Evolutionary conservation across 2,888 invertebrate genomes (phyloP).

Genomic region (Chouioia cunea): DNA sequence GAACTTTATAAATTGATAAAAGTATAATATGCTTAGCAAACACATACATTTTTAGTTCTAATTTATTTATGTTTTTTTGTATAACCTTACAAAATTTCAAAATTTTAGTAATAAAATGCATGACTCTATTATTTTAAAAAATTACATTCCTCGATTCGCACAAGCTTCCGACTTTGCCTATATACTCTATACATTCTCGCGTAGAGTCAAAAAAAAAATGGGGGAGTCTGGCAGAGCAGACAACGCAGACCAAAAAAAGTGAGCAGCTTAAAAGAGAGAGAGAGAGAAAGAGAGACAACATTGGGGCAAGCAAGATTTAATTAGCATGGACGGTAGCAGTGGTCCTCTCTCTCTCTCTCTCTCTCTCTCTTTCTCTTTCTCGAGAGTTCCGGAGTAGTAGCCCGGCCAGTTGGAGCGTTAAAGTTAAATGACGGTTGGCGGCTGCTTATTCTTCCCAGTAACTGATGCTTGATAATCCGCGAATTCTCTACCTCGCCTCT

Average conservation of each 20-base stretch:
- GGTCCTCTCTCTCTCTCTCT: conserved; percentile 28
- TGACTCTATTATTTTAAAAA: too few relatives aligned
- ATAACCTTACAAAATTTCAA: neutral
- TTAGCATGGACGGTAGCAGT: conserved; percentile 62
- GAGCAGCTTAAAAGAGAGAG: conserved; percentile 16
- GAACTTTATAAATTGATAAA: too few relatives aligned
- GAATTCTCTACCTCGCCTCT: conserved; percentile 18
- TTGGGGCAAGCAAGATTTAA: conserved; percentile 62
- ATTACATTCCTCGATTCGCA: too few relatives aligned
- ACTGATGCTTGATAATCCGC: conserved; percentile 68
- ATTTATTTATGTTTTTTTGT: neutral
- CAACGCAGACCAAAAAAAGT: conserved; percentile 12
- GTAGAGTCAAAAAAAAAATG: too few relatives aligned
- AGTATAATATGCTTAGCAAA: too few relatives aligned
- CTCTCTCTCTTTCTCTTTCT: neutral
- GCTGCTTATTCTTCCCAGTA: conserved; percentile 68
- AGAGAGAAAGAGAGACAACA: conserved; percentile 26
- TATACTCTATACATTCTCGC: too few relatives aligned
- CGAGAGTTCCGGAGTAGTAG: conserved; percentile 37
- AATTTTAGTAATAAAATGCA: too few relatives aligned
- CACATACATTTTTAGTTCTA: too few relatives aligned
- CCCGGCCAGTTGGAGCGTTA: conserved; percentile 65
- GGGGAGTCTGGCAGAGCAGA: neutral
- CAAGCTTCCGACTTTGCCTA: too few relatives aligned
- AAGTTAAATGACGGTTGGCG: conserved; percentile 69